Evolutionary conservation across 1,140 invertebrate species (phyloP).

Genomic region (Lycorma delicatula): DNA sequence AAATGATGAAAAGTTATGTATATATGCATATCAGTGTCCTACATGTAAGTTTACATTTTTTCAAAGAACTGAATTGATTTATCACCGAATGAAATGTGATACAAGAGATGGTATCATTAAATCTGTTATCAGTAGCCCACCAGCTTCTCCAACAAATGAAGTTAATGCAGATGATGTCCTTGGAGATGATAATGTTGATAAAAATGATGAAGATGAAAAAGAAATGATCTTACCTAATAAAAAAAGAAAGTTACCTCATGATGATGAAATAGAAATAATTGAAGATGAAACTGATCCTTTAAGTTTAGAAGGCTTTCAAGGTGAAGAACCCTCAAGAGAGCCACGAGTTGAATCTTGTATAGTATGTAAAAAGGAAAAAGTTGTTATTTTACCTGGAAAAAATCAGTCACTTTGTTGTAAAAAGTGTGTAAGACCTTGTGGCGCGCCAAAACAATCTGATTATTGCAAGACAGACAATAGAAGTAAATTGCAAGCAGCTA

Average conservation of each 20-base stretch:
- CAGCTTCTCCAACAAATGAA: neutral
- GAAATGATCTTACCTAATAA: neutral
- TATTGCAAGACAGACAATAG: too few relatives aligned
- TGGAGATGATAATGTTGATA: neutral
- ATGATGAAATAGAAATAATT: neutral
- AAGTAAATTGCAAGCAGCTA: too few relatives aligned
- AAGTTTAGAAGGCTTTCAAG: constrained; percentile 12
- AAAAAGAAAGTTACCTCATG: neutral
- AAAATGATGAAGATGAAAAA: neutral
- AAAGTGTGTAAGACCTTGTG: constrained; percentile 1
- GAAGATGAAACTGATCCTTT: constrained; percentile 11
- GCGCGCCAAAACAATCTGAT: neutral
- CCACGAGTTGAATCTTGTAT: constrained; percentile 6
- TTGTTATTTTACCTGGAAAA: constrained; percentile 4
- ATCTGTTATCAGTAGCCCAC: neutral
- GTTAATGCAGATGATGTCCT: neutral
- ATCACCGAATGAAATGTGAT: neutral
- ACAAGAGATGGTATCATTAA: neutral
- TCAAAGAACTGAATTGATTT: constrained; percentile 7
- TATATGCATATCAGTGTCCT: constrained; percentile 17
- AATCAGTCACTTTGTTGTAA: constrained; percentile 14
- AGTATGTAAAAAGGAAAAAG: constrained; percentile 10
- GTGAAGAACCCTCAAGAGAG: constrained; percentile 2
- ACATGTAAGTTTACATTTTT: constrained; percentile 8
- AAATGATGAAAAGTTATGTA: neutral